Conservation (phyloP, 1,140 invertebrate species). For the Hydropsyche tenuis region DNA sequence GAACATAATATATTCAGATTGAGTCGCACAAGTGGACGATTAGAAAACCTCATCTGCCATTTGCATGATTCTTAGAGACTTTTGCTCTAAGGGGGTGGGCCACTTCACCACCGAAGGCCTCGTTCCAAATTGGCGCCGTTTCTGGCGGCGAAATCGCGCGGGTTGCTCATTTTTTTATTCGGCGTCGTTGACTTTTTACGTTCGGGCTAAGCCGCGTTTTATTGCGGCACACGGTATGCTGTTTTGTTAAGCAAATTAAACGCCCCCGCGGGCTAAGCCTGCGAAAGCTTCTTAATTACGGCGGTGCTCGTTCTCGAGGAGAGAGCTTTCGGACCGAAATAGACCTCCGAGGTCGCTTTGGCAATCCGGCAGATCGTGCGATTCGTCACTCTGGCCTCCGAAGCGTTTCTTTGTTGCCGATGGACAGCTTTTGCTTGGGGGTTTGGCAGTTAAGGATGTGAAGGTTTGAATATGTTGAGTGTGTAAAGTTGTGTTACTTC, state of each 20-base stretch:
- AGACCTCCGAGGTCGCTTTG: conserved; percentile 2
- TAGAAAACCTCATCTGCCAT: too few relatives aligned
- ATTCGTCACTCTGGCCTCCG: conserved; percentile 11
- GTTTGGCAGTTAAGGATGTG: not conserved
- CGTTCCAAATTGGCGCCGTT: too few relatives aligned
- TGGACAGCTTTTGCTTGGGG: not conserved
- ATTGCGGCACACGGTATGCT: not conserved
- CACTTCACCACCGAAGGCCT: too few relatives aligned
- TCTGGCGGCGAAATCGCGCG: too few relatives aligned
- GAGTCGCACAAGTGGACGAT: too few relatives aligned
- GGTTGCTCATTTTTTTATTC: too few relatives aligned
- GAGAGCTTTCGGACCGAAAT: not conserved
- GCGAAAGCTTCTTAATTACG: conserved; percentile 22
- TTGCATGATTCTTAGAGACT: too few relatives aligned
- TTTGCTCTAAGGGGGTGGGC: too few relatives aligned
- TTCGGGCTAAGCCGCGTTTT: not conserved
- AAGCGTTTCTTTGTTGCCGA: not conserved
- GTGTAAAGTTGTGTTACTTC: too few relatives aligned
- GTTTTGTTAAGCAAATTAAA: conserved; percentile 29
- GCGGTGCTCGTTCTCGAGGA: conserved; percentile 2
- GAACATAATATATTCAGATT: too few relatives aligned
- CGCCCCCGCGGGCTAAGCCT: not conserved
- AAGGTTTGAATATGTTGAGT: too few relatives aligned
- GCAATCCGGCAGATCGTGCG: not conserved
- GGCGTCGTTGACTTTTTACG: not conserved